These are phyloP conservation scores for Hyaena hyaena DNA, from an alignment of 2,113 vertebrate species.

Conservation along the genomic window DNA sequence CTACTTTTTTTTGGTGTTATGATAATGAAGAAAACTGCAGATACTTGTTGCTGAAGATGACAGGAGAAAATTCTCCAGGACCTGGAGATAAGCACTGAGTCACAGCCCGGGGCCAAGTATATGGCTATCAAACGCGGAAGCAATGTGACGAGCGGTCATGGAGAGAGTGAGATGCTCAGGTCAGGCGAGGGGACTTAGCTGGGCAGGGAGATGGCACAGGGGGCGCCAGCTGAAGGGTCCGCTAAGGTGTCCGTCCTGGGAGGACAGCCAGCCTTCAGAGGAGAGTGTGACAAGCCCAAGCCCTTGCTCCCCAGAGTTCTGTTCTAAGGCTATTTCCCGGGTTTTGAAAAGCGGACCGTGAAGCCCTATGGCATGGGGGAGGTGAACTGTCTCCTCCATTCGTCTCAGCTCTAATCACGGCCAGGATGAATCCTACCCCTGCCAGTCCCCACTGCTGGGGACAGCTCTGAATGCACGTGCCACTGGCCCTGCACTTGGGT, in stretches of 20 bases:
- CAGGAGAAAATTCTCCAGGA: slow-evolving; percentile 62
- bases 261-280: background rate
- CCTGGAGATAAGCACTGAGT: slow-evolving; percentile 66
- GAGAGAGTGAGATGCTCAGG: background rate
- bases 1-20: slow-evolving; percentile 63
- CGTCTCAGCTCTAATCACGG: background rate
- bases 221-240: background rate
- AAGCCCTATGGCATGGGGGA: background rate
- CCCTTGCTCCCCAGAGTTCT: background rate
- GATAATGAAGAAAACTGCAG: slow-evolving; percentile 82
- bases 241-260: background rate
- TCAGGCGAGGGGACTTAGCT: rapidly evolving
- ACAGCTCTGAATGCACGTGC: background rate
- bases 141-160: rapidly evolving
- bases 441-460: background rate
- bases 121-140: background rate
- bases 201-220: background rate
- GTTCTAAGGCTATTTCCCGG: background rate
- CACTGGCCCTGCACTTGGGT: background rate
- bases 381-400: background rate
- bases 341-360: background rate
- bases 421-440: background rate
- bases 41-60: slow-evolving; percentile 79
- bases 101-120: slow-evolving; percentile 9
- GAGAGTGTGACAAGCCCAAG: background rate